These are phyloP conservation scores for Caenorhabditis zanzibari DNA, from an alignment of 2,888 invertebrate genomes.

Conservation along the genomic window DNA sequence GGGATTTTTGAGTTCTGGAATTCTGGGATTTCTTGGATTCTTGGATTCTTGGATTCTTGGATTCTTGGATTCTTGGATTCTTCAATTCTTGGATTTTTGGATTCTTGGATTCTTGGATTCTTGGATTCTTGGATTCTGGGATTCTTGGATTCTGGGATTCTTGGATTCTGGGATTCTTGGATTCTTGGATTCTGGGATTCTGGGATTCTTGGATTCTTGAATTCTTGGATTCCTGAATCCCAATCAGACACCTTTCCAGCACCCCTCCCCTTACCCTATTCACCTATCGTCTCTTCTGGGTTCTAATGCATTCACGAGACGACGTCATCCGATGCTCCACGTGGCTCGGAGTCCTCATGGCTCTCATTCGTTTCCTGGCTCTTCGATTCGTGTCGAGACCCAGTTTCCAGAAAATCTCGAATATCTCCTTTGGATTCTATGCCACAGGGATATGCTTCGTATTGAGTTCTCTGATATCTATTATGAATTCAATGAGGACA, in stretches of 20 bases:
- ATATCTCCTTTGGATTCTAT: background rate
- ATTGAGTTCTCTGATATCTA: background rate
- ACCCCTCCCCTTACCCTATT: background rate
- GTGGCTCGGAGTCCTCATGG: conserved; percentile 36
- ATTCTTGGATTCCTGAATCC: too few species aligned
- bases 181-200: too few species aligned
- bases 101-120: too few species aligned
- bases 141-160: too few species aligned
- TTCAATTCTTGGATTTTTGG: too few species aligned
- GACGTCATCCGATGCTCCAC: conserved; percentile 8
- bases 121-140: too few species aligned
- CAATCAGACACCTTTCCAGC: background rate
- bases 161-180: too few species aligned
- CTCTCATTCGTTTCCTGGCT: conserved; percentile 2
- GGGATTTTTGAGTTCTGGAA: too few species aligned
- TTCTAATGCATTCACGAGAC: background rate
- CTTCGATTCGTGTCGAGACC: background rate
- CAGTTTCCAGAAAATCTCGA: background rate
- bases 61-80: too few species aligned
- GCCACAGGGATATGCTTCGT: background rate
- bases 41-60: too few species aligned
- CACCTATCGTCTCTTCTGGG: background rate
- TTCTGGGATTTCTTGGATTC: too few species aligned
- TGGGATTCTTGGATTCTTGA: too few species aligned
- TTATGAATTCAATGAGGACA: background rate